These are phyloP conservation scores for Vanacampus margaritifer DNA, from an alignment of 2,113 vertebrate genomes.

Conservation along the genomic window DNA sequence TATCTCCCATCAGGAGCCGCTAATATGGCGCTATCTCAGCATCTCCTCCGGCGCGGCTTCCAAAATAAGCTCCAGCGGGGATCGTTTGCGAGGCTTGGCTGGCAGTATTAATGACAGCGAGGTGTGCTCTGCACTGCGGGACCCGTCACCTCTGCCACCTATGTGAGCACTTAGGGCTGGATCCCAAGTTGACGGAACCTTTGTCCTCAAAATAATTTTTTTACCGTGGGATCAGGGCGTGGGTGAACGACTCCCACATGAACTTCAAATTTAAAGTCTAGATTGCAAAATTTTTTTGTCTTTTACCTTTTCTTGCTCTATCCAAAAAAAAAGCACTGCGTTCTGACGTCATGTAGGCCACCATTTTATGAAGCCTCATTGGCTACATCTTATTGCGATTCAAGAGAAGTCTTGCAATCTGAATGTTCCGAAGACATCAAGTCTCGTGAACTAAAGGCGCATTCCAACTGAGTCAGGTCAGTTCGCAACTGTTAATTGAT, in stretches of 20 bases:
- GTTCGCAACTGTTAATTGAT: too few relatives aligned
- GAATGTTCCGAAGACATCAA: too few relatives aligned
- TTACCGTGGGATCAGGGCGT: neutral
- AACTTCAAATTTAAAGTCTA: neutral
- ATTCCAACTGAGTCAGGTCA: too few relatives aligned
- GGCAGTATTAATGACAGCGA: slow-evolving; percentile 18
- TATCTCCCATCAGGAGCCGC: slow-evolving; percentile 13
- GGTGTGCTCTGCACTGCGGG: slow-evolving; percentile 15
- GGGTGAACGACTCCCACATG: neutral
- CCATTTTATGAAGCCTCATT: too few relatives aligned
- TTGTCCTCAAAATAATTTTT: too few relatives aligned
- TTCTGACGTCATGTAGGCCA: too few relatives aligned
- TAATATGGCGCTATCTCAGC: slow-evolving; percentile 24
- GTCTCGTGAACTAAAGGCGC: too few relatives aligned
- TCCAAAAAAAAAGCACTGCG: neutral
- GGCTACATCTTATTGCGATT: too few relatives aligned
- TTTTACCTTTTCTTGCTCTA: neutral
- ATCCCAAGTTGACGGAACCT: neutral
- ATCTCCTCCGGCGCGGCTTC: slow-evolving; percentile 13
- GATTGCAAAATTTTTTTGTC: neutral
- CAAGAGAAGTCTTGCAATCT: too few relatives aligned
- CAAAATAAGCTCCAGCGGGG: slow-evolving; percentile 38
- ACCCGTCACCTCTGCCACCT: slow-evolving; percentile 3
- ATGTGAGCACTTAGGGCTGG: neutral
- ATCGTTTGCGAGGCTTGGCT: slow-evolving; percentile 28